phyloP scores from a whole-genome alignment of 2,797 vertebrate genomes.

The Diceros bicornis region DNA sequence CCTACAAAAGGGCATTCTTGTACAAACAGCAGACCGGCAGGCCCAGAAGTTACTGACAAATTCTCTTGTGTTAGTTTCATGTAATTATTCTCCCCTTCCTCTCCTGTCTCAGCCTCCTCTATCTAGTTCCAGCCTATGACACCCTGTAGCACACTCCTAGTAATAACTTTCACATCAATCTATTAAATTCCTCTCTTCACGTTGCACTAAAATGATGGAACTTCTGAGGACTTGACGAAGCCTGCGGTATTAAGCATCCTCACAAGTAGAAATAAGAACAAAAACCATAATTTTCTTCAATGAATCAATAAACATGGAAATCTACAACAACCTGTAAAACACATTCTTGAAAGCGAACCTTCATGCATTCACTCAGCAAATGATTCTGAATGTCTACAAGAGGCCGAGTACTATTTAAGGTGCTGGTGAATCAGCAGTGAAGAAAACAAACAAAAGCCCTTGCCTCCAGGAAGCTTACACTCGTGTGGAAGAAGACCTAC shows the following conservation, averaged over 20 bases:
- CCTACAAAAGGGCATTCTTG: not conserved
- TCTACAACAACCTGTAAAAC: not conserved
- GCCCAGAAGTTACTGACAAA: not conserved
- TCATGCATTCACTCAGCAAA: not conserved
- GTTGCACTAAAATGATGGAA: not conserved
- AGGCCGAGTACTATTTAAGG: not conserved
- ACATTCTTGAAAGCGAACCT: not conserved
- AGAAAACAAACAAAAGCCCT: not conserved
- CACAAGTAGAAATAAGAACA: constrained; percentile 55
- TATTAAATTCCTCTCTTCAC: not conserved
- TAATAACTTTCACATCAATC: not conserved
- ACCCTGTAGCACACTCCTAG: not conserved
- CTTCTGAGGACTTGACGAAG: not conserved
- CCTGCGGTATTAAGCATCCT: not conserved
- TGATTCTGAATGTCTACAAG: not conserved
- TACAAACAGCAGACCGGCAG: not conserved
- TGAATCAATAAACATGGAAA: constrained; percentile 38
- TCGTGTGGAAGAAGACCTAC: not conserved
- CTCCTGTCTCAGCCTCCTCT: not conserved
- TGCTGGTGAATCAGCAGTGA: not conserved
- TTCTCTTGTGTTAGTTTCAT: not conserved
- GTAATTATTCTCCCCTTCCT: not conserved
- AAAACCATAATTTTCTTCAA: not conserved
- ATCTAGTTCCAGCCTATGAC: not conserved
- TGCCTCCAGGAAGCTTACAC: not conserved